Evolutionary conservation across 2,113 vertebrate species (phyloP), one percentile per base, ranked within the genome.

Genomic region (Chaetodon auriga): DNA sequence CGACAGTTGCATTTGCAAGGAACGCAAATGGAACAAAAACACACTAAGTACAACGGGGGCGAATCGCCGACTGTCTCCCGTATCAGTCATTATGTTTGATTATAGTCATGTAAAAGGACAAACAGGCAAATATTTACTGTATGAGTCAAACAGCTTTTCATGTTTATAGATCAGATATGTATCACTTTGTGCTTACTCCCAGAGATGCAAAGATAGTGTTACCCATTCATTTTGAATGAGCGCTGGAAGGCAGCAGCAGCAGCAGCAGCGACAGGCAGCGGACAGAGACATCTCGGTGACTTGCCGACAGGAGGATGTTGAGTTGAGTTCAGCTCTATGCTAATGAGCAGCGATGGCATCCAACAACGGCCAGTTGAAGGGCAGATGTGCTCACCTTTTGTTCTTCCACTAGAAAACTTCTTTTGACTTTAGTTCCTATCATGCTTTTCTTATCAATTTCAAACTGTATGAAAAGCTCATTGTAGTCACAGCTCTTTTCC

Each of bases 281-380:
- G 63, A 43, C 62, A 72, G 48, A 68, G 66, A 68, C 14, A 35
- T 54, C 70, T 53, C 45, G n/a, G 38, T 71, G 63, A 75, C 0
- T 73, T 51, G 57, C 57, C 25, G 16, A 48, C 36, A 54, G 41
- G 12, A 53, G 30, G 70, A 64, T 81, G 53, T 48, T n/a, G 41
- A 41, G 38, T 21, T 68, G 11, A 66, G 21, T 77, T 86, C 55
- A 68, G 65, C 74, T 72, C 74, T 11, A 82, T 88, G 68, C 48
- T 81, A 77, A 86, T 78, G n/a, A 41, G 38, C 38, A 41, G 38
- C 38, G 38, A 41, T 41, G 38, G 6, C 6, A 41, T 41, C 38
- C 38, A 41, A 41, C 38, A 41, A 41, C 5, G 38, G 53, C 13
- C 58, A 35, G 30, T 18, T 73, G 65, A 64, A 70, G 83, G 74